Conservation (phyloP, 1,140 invertebrate genomes). For the Teleogryllus occipitalis region DNA sequence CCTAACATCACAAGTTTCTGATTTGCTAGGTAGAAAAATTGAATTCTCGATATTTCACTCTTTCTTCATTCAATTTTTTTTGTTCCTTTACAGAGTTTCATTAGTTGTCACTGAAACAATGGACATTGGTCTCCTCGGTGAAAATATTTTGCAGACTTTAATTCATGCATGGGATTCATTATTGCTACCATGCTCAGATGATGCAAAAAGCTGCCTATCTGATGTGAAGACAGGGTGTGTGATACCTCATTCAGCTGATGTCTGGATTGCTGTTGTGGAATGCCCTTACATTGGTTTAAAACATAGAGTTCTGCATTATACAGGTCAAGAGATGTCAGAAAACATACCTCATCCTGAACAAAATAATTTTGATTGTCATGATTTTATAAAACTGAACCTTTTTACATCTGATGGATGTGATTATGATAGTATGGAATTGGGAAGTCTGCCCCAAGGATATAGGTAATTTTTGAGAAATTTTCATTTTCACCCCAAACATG, state of each 20-base stretch:
- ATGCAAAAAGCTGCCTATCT: not conserved
- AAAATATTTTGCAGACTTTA: conserved; percentile 56
- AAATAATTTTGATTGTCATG: conserved; percentile 18
- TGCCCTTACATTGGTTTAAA: conserved; percentile 35
- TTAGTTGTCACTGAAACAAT: conserved; percentile 68
- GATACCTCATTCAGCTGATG: conserved; percentile 35
- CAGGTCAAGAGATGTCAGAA: not conserved
- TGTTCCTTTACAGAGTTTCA: conserved; percentile 41
- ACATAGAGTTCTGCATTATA: conserved; percentile 14
- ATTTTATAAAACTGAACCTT: conserved; percentile 21
- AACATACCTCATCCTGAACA: conserved; percentile 18
- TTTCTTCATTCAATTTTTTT: too few relatives aligned
- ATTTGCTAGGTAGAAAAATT: too few relatives aligned
- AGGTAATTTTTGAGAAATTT: conserved; percentile 17
- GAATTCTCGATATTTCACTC: too few relatives aligned
- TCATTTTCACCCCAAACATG: too few relatives aligned
- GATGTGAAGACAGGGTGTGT: conserved; percentile 24
- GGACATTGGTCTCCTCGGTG: conserved; percentile 70
- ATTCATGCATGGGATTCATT: conserved; percentile 57
- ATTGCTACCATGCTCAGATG: conserved; percentile 30
- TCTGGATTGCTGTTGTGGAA: conserved; percentile 36
- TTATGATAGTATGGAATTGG: conserved; percentile 39
- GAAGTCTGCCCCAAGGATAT: conserved; percentile 33
- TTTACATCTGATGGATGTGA: conserved; percentile 30
- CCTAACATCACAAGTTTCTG: too few relatives aligned